Percentiles rank a stretch among this genome's conserved stretches.
Conservation (phyloP, 2,888 invertebrate genomes). For the Caenorhabditis sp. region DNA sequence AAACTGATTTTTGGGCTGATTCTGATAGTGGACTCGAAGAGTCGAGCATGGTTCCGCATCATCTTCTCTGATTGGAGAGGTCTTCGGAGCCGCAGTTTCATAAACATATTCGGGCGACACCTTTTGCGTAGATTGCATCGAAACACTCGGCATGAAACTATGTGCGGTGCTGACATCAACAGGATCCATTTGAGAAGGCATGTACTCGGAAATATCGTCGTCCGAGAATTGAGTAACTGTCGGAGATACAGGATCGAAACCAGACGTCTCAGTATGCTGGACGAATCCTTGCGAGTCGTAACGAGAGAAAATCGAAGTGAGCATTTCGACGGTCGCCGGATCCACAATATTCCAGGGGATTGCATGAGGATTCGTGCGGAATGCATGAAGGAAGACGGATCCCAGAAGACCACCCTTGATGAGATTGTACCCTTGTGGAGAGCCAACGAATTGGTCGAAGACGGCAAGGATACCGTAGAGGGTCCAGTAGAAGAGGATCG, state of each 20-base stretch:
- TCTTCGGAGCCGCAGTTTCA: constrained; percentile 24
- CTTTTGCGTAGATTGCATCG: constrained; percentile 60
- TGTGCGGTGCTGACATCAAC: constrained; percentile 49
- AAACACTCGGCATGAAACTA: constrained; percentile 48
- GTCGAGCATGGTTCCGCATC: constrained; percentile 24
- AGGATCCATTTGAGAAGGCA: neutral
- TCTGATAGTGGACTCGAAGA: constrained; percentile 12
- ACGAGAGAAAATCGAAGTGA: constrained; percentile 44
- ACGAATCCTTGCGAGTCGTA: constrained; percentile 52
- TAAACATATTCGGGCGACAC: constrained; percentile 35
- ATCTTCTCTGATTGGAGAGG: constrained; percentile 3
- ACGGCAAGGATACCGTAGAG: constrained; percentile 62
- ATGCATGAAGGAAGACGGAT: constrained; percentile 57
- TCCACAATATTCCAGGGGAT: constrained; percentile 42
- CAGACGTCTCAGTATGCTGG: constrained; percentile 31
- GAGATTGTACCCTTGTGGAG: constrained; percentile 61
- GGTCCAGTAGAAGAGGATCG: constrained; percentile 68
- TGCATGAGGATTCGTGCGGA: constrained; percentile 47
- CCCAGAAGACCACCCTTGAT: constrained; percentile 49
- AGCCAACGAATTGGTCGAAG: constrained; percentile 56
- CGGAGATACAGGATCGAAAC: constrained; percentile 46
- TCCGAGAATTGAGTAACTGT: constrained; percentile 55
- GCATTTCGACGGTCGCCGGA: constrained; percentile 9
- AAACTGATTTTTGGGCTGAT: constrained; percentile 15
- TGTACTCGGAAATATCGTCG: constrained; percentile 36